Evolutionary conservation across 2,113 vertebrate species (phyloP), one percentile per base, ranked within the genome.

Genomic region (Xenotilapia caudafasciata): DNA sequence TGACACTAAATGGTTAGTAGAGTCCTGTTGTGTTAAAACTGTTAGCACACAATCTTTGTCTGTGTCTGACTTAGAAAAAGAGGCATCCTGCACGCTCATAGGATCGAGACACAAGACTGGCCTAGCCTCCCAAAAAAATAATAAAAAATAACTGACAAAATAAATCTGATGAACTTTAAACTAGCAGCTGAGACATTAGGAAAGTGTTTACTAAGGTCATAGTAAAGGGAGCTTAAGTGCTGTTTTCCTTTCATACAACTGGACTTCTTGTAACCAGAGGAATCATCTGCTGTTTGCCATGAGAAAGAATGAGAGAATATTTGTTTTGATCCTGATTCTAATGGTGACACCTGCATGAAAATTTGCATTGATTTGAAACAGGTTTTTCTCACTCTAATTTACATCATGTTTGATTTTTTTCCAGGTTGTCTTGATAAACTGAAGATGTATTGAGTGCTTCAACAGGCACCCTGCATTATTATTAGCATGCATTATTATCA

Each of bases 301-400:
- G 4, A 45, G 38, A 45, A 26, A 23, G 21, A 26, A 42, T 45
- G 13, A 62, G 6, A 21, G 38, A 40, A 70, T 42, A 70, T 23
- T 70, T 23, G 1, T 42, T 70, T 42, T 6, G n/a, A 70, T 42
- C 38, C n/a, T 3, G n/a, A 70, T 14, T 42, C n/a, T 42, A 45
- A 75, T 75, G 70, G 9, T 75, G 70, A 31, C 15, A 31, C 68
- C 40, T 28, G 28, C 68, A 47, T 47, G 15, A 19, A 5, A 31
- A 31, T 47, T 47, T 47, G 23, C 21, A 26, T 0, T 0, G 9
- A 45, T 47, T 45, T 75, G 21, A 15, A 11, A 26, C 0, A 0
- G 14, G 2, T 9, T 45, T 45, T 10, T 12, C 60, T 65, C 21
- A 0, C 35, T 73, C 0, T 26, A 73, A 73, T 45, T 45, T 45